Conservation (phyloP, 2,113 vertebrate genomes). For the Orientallactaga bullata region DNA sequence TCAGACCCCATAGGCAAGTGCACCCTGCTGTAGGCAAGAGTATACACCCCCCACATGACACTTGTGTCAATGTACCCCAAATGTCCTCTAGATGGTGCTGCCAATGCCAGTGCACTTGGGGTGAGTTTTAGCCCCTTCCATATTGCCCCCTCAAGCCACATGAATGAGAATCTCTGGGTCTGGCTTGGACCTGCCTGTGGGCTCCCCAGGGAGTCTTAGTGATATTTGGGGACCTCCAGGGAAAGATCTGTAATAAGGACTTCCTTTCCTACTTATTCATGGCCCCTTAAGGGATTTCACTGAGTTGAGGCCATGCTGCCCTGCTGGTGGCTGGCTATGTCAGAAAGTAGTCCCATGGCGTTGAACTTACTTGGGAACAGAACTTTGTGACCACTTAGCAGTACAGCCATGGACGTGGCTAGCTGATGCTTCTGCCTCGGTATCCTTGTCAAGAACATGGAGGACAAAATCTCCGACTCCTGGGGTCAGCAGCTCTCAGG, state of each 20-base stretch:
- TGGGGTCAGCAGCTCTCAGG: no score
- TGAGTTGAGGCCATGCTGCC: background rate
- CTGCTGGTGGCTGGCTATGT: background rate
- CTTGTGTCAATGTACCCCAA: background rate
- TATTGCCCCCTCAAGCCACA: fast-evolving
- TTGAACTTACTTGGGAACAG: background rate
- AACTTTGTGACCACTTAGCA: background rate
- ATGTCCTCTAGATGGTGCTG: background rate
- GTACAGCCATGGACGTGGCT: background rate
- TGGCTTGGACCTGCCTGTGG: background rate
- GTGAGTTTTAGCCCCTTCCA: background rate
- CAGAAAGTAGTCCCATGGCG: background rate
- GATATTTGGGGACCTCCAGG: background rate
- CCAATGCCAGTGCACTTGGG: background rate
- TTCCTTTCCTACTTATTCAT: background rate
- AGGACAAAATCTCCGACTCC: background rate
- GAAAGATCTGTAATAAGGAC: background rate
- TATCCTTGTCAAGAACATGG: background rate
- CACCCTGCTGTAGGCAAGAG: no score
- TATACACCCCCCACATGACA: background rate
- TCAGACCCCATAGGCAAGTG: no score
- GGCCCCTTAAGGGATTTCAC: background rate
- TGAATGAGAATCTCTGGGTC: background rate
- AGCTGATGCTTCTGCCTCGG: background rate
- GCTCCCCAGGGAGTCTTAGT: background rate